Evolutionary conservation across 2,113 vertebrate species (phyloP).

Genomic region (Ifrita kowaldi): DNA sequence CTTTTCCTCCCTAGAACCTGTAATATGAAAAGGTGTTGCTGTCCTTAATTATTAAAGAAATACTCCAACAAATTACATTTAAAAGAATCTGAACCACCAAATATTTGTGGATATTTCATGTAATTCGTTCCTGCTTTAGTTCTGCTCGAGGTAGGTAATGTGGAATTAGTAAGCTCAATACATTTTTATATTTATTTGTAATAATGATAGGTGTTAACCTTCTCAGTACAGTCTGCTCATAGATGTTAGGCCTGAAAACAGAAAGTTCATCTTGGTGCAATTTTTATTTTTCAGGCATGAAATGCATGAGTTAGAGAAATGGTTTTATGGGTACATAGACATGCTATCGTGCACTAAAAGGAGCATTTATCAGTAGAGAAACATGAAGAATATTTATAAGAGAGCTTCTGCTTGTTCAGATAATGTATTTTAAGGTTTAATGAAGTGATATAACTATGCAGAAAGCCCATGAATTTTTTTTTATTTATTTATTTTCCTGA

Average conservation of each 20-base stretch:
- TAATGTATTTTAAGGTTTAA: conserved; percentile 8
- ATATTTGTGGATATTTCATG: not conserved
- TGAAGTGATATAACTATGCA: not conserved
- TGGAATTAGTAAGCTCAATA: not conserved
- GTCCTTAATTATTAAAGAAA: not conserved
- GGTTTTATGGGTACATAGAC: not conserved
- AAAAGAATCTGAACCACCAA: not conserved
- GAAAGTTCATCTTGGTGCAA: not conserved
- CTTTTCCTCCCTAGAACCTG: not conserved
- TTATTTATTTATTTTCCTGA: not conserved
- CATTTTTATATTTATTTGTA: not conserved
- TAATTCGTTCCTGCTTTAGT: not conserved
- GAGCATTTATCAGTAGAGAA: not conserved
- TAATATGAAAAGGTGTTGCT: not conserved
- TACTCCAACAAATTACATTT: fast-evolving
- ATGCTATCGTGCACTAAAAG: not conserved
- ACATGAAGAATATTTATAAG: not conserved
- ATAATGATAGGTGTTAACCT: not conserved
- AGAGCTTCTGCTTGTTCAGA: not conserved
- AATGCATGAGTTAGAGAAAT: not conserved
- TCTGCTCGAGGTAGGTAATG: not conserved
- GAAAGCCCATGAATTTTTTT: not conserved
- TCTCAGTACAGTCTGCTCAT: not conserved
- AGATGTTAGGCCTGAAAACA: not conserved
- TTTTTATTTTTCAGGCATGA: not conserved